Percentiles rank a stretch among this genome's conserved stretches.
phyloP scores from a whole-genome alignment of 2,888 invertebrate species.

The Erynnis tages region DNA sequence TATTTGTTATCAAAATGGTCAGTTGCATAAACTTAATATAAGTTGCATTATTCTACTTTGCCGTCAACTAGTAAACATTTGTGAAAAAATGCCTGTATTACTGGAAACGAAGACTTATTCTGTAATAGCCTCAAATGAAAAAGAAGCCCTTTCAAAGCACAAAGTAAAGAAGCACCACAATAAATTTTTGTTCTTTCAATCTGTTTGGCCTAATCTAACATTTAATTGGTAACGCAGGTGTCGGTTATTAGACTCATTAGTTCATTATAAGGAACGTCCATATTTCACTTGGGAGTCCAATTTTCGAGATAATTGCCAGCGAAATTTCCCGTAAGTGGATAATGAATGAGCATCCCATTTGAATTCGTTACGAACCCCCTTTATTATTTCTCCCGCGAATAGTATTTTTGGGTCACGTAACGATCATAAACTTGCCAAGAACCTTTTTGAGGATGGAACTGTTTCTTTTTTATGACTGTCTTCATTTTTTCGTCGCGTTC shows the following conservation, averaged over 20 bases:
- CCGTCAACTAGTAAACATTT: no score
- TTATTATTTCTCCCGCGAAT: constrained; percentile 18
- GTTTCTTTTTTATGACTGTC: not conserved
- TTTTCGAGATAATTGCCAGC: constrained; percentile 25
- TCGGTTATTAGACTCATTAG: constrained; percentile 14
- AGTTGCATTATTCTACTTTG: no score
- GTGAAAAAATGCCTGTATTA: no score
- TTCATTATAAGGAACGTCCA: constrained; percentile 19
- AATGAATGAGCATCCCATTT: constrained; percentile 26
- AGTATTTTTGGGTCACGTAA: constrained; percentile 19
- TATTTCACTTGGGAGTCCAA: constrained; percentile 20
- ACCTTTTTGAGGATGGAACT: not conserved
- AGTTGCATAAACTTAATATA: no score
- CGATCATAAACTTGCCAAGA: constrained; percentile 18
- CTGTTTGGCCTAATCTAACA: not conserved
- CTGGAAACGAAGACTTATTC: no score
- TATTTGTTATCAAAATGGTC: no score
- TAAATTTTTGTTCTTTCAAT: not conserved
- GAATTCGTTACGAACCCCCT: constrained; percentile 22
- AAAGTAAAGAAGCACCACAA: no score
- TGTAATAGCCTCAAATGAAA: no score
- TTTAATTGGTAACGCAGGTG: constrained; percentile 10
- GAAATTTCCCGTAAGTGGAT: constrained; percentile 25
- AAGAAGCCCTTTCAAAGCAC: no score
- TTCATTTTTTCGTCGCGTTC: no score